These are phyloP conservation scores for Malachius bipustulatus DNA, from an alignment of 2,888 invertebrate genomes.

Conservation along the genomic window DNA sequence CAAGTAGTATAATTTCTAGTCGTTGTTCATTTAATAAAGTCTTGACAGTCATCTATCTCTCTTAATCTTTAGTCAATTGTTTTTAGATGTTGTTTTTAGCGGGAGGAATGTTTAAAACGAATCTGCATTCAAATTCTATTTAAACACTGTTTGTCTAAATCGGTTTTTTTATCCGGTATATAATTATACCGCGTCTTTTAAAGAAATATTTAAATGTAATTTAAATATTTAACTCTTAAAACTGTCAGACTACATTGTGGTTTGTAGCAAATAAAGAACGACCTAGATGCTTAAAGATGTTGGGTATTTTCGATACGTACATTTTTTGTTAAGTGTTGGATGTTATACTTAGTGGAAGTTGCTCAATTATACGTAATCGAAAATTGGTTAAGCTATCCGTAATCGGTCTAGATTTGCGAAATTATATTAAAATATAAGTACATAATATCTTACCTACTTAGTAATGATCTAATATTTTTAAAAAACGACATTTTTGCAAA, in stretches of 20 bases:
- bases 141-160: slow-evolving; percentile 7
- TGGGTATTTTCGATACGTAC: no score
- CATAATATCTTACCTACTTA: no score
- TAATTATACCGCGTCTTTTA: slow-evolving; percentile 13
- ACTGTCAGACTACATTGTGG: slow-evolving; percentile 28
- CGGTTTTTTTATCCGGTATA: slow-evolving; percentile 8
- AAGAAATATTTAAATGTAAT: slow-evolving; percentile 6
- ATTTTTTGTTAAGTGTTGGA: no score
- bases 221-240: slow-evolving; percentile 11
- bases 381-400: slow-evolving; percentile 3
- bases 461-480: no score
- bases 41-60: slow-evolving; percentile 35
- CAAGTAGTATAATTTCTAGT: no score
- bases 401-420: slow-evolving; percentile 1
- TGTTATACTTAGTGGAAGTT: slow-evolving; percentile 39
- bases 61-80: slow-evolving; percentile 25
- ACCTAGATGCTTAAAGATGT: slow-evolving; percentile 41
- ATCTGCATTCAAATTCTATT: slow-evolving; percentile 2
- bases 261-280: slow-evolving; percentile 39
- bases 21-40: slow-evolving; percentile 16
- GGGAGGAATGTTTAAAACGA: slow-evolving; percentile 9
- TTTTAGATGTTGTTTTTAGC: slow-evolving; percentile 13
- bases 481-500: no score
- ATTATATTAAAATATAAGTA: slow-evolving; percentile 1
- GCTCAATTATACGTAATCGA: slow-evolving; percentile 29